Percentiles rank a stretch among this genome's conserved stretches.
Conservation (phyloP, 2,113 vertebrate genomes). For the Trogon surrucura region DNA sequence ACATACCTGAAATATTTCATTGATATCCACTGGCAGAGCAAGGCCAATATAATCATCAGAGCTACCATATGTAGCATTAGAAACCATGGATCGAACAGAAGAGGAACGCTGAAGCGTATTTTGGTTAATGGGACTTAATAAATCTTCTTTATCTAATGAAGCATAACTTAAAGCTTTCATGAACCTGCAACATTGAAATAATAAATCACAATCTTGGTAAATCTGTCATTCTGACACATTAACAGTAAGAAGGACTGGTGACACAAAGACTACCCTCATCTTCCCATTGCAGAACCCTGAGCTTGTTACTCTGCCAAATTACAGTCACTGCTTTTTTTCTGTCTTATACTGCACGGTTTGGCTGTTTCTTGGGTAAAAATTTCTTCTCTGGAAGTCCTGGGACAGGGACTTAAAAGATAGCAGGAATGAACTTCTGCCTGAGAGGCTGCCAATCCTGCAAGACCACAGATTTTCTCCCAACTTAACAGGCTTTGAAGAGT, state of each 20-base stretch:
- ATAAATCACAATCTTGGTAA: background rate
- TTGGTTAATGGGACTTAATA: constrained; percentile 97
- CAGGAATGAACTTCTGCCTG: background rate
- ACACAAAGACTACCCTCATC: background rate
- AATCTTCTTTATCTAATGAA: constrained; percentile 97
- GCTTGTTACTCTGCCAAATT: background rate
- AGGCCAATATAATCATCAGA: constrained; percentile 95
- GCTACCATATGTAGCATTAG: constrained; percentile 90
- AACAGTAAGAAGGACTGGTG: background rate
- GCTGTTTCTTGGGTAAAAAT: background rate
- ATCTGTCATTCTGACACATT: background rate
- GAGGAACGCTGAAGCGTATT: constrained; percentile 95
- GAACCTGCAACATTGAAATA: constrained; percentile 83
- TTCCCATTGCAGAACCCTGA: background rate
- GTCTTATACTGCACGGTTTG: background rate
- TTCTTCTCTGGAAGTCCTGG: background rate
- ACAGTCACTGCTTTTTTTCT: background rate
- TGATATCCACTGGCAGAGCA: constrained; percentile 93
- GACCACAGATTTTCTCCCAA: background rate
- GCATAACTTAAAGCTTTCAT: constrained; percentile 98
- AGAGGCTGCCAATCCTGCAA: background rate
- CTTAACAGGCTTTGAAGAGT: background rate
- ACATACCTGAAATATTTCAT: constrained; percentile 90
- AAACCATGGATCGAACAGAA: constrained; percentile 97
- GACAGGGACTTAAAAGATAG: background rate